Evolutionary conservation across 2,888 invertebrate genomes (phyloP).

Genomic region (Eupithecia subumbrata): DNA sequence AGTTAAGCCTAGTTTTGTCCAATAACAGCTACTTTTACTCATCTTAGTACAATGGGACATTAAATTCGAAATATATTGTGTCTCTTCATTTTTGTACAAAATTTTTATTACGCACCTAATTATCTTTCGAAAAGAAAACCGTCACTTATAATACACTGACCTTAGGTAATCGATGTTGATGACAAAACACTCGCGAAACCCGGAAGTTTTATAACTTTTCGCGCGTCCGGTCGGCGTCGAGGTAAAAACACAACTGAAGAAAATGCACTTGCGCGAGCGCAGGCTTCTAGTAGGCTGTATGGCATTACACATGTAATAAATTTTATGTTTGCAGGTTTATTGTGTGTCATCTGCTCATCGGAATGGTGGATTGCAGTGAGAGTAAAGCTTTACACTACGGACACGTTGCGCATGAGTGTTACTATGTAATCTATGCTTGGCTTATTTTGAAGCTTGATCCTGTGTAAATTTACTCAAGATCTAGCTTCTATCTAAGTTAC

Average conservation of each 20-base stretch:
- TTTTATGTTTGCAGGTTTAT: conserved; percentile 38
- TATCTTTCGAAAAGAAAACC: conserved; percentile 16
- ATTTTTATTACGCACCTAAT: background rate
- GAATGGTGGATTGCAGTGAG: conserved; percentile 7
- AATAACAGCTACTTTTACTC: conserved; percentile 21
- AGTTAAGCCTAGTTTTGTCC: conserved; percentile 21
- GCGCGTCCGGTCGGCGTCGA: conserved; percentile 44
- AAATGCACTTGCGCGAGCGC: conserved; percentile 46
- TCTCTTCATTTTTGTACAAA: background rate
- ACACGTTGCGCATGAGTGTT: background rate
- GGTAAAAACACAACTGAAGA: conserved; percentile 48
- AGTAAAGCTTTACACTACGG: background rate
- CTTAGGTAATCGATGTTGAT: conserved; percentile 33
- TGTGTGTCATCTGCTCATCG: conserved; percentile 31
- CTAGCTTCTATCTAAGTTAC: no score
- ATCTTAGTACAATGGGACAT: background rate
- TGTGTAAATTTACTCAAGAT: no score
- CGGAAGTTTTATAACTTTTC: conserved; percentile 13
- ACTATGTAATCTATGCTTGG: background rate
- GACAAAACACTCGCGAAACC: conserved; percentile 34
- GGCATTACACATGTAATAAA: conserved; percentile 36
- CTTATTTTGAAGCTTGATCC: background rate
- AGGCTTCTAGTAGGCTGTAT: conserved; percentile 34
- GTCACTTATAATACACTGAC: conserved; percentile 39
- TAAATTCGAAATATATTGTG: background rate